These are phyloP conservation scores for Phainopepla nitens DNA, from an alignment of 2,113 vertebrate genomes.

Conservation along the genomic window DNA sequence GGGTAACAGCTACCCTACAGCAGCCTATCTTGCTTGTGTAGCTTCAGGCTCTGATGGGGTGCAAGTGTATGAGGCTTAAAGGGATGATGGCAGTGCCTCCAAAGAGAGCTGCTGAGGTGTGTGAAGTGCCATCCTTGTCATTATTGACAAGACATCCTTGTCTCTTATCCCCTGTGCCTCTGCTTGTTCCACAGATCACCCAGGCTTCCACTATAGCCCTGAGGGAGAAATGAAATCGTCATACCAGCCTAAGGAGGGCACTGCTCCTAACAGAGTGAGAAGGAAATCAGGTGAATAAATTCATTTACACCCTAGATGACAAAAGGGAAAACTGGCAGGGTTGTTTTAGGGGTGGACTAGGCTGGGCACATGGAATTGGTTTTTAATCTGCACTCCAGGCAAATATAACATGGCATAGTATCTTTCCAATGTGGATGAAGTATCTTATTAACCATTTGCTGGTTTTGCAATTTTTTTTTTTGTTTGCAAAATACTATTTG, in stretches of 20 bases:
- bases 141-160: too few relatives aligned
- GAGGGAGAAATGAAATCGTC: slow-evolving; percentile 78
- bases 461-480: not conserved
- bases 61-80: not conserved
- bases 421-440: not conserved
- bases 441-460: not conserved
- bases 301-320: not conserved
- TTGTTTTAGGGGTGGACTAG: not conserved
- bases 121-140: not conserved
- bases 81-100: not conserved
- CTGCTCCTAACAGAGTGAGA: slow-evolving; percentile 79
- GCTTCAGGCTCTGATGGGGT: not conserved
- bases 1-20: not conserved
- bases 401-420: not conserved
- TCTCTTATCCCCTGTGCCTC: not conserved
- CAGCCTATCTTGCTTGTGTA: not conserved
- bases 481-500: not conserved
- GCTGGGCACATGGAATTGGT: not conserved
- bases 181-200: slow-evolving; percentile 80
- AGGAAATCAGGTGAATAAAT: slow-evolving; percentile 86
- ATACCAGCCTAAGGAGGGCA: slow-evolving; percentile 78
- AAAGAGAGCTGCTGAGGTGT: not conserved
- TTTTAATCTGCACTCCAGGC: not conserved
- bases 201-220: slow-evolving; percentile 87
- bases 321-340: not conserved